Base-by-base conservation (phyloP, 2,113 vertebrate genomes). In the Phylloscopus trochiloides region DNA sequence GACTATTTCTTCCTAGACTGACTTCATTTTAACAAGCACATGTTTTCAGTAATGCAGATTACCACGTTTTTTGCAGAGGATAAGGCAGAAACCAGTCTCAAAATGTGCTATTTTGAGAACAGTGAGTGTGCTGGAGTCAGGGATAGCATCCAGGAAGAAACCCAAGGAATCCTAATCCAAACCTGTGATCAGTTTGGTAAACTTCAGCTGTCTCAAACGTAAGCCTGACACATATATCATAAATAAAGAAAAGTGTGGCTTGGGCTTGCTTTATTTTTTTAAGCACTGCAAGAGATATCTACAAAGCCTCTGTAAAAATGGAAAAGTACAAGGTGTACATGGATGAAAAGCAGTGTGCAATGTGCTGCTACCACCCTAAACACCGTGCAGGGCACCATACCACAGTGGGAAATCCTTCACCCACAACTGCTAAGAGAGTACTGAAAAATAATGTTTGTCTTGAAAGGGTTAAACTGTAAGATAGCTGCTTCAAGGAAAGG, bases 381-480 rank as follows among this genome's bases (percentile, higher is more conserved):
- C 34, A n/a, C 22, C 0, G 0, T 38, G 40, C 25, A 73, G 26
- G 20, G 38, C 32, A 32, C 26, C 26, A 9, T 15, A 22, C 13
- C 20, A 31, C 3, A 2, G 9, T 21, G 82, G 43, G 26, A 93
- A 95, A 78, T 80, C 67, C 54, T 84, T 75, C 48, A 61, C 40
- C 52, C 67, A 21, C 47, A 61, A 17, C 55, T 61, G 7, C 43
- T 36, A 17, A 71, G 54, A 71, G 32, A 71, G 15, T 13, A 57
- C 26, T 71, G 75, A 77, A 92, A 74, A 86, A 74, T 51, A 62
- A 28, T 0, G 0, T 58, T 29, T 59, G 72, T 47, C 1, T 0
- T 17, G 25, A 77, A 67, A 43, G 48, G 45, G 88, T 96, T 96
- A 93, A 91, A 62, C 31, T 81, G 78, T 52, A 87, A 93, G 51